phyloP scores from a whole-genome alignment of 2,888 invertebrate species.

The Sesia apiformis region DNA sequence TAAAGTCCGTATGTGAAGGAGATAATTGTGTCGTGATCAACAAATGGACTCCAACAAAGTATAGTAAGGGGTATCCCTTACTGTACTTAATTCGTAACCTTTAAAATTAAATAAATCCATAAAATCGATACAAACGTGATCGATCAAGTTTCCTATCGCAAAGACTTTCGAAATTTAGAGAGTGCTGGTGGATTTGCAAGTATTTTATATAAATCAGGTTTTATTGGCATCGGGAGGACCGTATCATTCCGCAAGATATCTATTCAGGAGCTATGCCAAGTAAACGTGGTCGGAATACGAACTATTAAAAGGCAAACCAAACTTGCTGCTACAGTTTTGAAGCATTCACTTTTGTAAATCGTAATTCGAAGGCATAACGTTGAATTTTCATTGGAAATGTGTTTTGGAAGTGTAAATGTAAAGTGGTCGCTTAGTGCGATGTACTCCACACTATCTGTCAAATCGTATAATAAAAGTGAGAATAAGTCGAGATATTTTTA shows the following conservation, averaged over 20 bases:
- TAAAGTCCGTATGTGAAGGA: no score
- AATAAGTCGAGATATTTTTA: conserved; percentile 42
- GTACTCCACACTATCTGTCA: conserved; percentile 38
- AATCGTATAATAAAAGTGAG: conserved; percentile 38
- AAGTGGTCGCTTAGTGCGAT: conserved; percentile 27
- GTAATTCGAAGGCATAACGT: conserved; percentile 8
- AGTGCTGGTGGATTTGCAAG: conserved; percentile 34
- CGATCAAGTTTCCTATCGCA: no score
- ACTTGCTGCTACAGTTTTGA: conserved; percentile 1
- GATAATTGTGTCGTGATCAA: no score
- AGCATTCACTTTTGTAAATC: neutral
- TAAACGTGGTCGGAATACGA: conserved; percentile 53
- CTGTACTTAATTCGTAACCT: no score
- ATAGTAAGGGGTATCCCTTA: no score
- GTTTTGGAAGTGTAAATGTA: conserved; percentile 3
- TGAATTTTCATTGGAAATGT: conserved; percentile 6
- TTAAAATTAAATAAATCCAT: no score
- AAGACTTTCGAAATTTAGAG: conserved; percentile 14
- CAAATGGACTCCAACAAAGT: no score
- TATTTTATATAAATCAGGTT: conserved; percentile 57
- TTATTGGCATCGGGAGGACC: conserved; percentile 62
- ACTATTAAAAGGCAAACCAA: conserved; percentile 19
- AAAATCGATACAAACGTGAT: no score
- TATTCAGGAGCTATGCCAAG: conserved; percentile 60
- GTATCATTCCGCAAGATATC: conserved; percentile 65